Evolutionary conservation across 1,140 invertebrate species (phyloP).

Genomic region (Trypoxylus dichotomus): DNA sequence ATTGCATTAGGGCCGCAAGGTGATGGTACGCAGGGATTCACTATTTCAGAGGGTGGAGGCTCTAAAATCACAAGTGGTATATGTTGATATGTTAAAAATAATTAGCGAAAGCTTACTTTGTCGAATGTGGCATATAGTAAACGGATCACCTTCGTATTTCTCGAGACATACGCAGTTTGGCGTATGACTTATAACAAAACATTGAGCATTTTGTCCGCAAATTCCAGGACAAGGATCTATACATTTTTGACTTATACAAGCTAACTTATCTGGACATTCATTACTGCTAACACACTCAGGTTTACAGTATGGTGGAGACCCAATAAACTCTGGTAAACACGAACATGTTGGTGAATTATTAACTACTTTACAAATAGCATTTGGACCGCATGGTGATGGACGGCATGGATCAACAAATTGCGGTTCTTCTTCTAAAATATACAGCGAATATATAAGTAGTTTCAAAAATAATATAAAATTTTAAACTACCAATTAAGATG

Average conservation of each 20-base stretch:
- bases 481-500: constrained; percentile 34
- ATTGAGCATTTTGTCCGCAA: constrained; percentile 69
- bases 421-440: constrained; percentile 41
- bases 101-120: neutral
- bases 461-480: neutral
- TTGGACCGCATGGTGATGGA: constrained; percentile 61
- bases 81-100: neutral
- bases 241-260: constrained; percentile 66
- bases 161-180: constrained; percentile 66
- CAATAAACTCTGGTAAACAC: constrained; percentile 70
- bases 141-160: constrained; percentile 62
- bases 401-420: constrained; percentile 54
- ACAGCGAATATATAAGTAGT: neutral
- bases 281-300: constrained; percentile 73
- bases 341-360: constrained; percentile 61
- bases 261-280: constrained; percentile 65
- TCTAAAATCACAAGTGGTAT: constrained; percentile 46
- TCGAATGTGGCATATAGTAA: constrained; percentile 55
- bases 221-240: constrained; percentile 67
- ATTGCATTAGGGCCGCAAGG: constrained; percentile 71
- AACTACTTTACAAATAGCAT: constrained; percentile 57
- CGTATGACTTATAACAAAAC: constrained; percentile 67
- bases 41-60: constrained; percentile 47
- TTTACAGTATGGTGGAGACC: constrained; percentile 72
- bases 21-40: constrained; percentile 63